phyloP scores from a whole-genome alignment of 2,888 invertebrate species.

The Peribatodes rhomboidaria region DNA sequence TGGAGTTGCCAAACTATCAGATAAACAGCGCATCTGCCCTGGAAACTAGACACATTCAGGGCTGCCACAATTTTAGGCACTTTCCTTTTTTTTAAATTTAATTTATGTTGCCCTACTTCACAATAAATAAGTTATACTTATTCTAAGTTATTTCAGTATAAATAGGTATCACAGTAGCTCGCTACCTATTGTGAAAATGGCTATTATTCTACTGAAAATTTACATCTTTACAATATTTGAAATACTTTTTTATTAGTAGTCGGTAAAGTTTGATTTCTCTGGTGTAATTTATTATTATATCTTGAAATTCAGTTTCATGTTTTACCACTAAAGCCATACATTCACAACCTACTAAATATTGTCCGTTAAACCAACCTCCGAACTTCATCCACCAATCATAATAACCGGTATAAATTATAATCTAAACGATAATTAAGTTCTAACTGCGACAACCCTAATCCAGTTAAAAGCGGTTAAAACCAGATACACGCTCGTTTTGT shows the following conservation, averaged over 20 bases:
- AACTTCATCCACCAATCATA: constrained; percentile 45
- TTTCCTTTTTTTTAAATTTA: too few relatives aligned
- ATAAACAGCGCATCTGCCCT: constrained; percentile 58
- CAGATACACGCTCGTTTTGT: constrained; percentile 75
- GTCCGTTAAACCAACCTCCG: constrained; percentile 32
- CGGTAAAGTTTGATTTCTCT: too few relatives aligned
- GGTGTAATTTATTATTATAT: too few relatives aligned
- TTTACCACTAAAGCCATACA: not conserved
- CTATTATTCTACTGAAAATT: not conserved
- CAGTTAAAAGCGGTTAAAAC: constrained; percentile 74
- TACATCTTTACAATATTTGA: too few relatives aligned
- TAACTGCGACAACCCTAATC: constrained; percentile 76
- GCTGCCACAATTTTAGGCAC: constrained; percentile 38
- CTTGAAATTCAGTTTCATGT: not conserved
- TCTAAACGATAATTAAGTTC: constrained; percentile 48
- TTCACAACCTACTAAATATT: constrained; percentile 8
- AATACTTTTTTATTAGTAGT: too few relatives aligned
- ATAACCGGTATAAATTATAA: constrained; percentile 37
- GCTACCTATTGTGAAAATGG: too few relatives aligned
- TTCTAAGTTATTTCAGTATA: too few relatives aligned
- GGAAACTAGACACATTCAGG: constrained; percentile 50
- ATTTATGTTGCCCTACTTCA: too few relatives aligned
- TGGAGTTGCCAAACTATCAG: constrained; percentile 65
- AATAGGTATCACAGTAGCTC: too few relatives aligned
- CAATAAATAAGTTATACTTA: too few relatives aligned